Conservation (phyloP, 2,113 vertebrate genomes). For the Datnioides undecimradiatus region DNA sequence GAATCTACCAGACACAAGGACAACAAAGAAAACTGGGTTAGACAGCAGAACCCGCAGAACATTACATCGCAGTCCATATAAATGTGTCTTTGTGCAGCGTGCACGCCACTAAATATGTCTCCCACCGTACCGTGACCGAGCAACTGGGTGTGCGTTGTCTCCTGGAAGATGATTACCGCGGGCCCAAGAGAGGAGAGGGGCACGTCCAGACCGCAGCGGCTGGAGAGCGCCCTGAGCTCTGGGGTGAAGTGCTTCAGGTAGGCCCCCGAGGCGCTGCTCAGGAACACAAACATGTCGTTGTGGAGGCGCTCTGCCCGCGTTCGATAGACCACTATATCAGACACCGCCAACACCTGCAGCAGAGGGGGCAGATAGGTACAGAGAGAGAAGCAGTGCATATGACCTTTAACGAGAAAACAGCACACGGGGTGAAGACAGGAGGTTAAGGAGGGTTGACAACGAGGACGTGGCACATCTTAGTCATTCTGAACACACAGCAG, state of each 20-base stretch:
- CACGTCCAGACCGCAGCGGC: slow-evolving; percentile 85
- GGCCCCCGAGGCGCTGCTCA: slow-evolving; percentile 87
- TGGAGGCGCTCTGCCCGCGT: slow-evolving; percentile 88
- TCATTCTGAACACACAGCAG: not conserved
- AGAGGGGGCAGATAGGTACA: not conserved
- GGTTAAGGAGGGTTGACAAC: not conserved
- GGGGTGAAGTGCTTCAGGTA: slow-evolving; percentile 87
- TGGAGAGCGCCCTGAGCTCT: slow-evolving; percentile 84
- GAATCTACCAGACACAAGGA: slow-evolving; percentile 65
- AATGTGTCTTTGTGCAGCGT: not conserved
- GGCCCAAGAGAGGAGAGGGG: slow-evolving; percentile 88
- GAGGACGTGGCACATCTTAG: no score
- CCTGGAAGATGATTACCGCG: slow-evolving; percentile 86
- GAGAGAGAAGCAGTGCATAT: not conserved
- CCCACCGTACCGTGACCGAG: slow-evolving; percentile 82
- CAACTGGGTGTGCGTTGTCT: slow-evolving; percentile 86
- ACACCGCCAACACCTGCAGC: slow-evolving; percentile 84
- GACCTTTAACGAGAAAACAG: not conserved
- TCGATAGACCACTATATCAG: slow-evolving; percentile 86
- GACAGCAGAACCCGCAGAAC: not conserved
- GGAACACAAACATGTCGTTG: slow-evolving; percentile 89
- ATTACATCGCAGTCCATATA: no score
- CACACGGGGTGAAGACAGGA: not conserved
- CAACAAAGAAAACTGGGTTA: not conserved
- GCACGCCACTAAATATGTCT: not conserved